These are phyloP conservation scores for Rachycentron canadum DNA, from an alignment of 2,797 vertebrate species.

Conservation along the genomic window DNA sequence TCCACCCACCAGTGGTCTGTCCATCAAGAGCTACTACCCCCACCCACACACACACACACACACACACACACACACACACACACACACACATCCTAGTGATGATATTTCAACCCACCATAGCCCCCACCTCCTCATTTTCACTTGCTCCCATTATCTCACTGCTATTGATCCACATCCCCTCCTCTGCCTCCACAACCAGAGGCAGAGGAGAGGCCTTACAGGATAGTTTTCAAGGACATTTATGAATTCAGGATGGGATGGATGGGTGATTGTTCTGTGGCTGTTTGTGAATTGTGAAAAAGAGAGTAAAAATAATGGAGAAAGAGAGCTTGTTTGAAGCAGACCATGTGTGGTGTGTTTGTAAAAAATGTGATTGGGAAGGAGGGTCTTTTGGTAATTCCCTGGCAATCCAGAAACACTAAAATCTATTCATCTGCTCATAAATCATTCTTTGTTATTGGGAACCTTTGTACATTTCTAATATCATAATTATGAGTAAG, in stretches of 20 bases:
- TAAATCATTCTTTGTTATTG: background rate
- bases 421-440: background rate
- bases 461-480: background rate
- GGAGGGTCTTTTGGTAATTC: background rate
- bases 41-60: background rate
- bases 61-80: slow-evolving; percentile 14
- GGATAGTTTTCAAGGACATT: slow-evolving; percentile 81
- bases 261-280: slow-evolving; percentile 38
- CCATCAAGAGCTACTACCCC: slow-evolving; percentile 43
- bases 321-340: background rate
- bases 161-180: slow-evolving; percentile 78
- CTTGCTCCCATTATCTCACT: slow-evolving; percentile 78
- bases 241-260: slow-evolving; percentile 67
- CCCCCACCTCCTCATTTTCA: slow-evolving; percentile 61
- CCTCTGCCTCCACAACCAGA: slow-evolving; percentile 49
- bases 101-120: slow-evolving; percentile 70
- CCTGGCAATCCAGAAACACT: background rate
- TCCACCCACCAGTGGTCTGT: slow-evolving; percentile 41
- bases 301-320: background rate
- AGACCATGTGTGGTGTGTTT: background rate
- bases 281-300: slow-evolving; percentile 47
- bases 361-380: slow-evolving; percentile 14
- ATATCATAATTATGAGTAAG: background rate
- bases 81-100: slow-evolving; percentile 43
- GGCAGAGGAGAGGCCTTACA: slow-evolving; percentile 68